Conservation (phyloP, 1,140 invertebrate species). For the Pogonomyrmex barbatus region DNA sequence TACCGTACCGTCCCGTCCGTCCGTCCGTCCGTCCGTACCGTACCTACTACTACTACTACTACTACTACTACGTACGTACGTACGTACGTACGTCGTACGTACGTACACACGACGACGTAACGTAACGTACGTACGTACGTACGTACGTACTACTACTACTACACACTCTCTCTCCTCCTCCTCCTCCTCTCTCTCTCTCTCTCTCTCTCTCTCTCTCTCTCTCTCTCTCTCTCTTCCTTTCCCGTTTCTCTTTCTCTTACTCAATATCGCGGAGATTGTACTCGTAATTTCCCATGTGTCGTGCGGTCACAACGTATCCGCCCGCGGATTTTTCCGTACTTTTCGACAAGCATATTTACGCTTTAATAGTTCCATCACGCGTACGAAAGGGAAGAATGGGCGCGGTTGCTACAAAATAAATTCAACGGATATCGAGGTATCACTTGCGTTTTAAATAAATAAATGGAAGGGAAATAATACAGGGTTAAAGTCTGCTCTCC, state of each 20-base stretch:
- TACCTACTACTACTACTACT: no score
- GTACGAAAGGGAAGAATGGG: neutral
- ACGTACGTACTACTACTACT: no score
- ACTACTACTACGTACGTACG: no score
- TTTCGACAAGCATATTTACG: no score
- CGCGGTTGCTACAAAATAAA: neutral
- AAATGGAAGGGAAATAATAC: neutral
- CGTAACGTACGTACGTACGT: no score
- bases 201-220: neutral
- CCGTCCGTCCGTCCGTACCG: no score
- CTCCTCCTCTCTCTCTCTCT: no score
- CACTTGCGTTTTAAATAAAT: neutral
- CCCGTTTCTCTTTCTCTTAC: neutral
- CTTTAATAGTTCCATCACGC: neutral
- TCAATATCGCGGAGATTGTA: conserved; percentile 16
- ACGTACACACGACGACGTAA: no score
- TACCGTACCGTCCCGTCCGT: no score
- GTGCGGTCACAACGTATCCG: neutral
- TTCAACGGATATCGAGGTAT: neutral
- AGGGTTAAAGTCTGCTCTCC: neutral
- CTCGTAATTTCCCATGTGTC: conserved; percentile 64
- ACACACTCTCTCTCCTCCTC: no score
- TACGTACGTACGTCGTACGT: no score
- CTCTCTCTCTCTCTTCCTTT: neutral
- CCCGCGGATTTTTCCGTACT: neutral